Evolutionary conservation across 2,888 invertebrate species (phyloP).

Genomic region (Andrena fulva): DNA sequence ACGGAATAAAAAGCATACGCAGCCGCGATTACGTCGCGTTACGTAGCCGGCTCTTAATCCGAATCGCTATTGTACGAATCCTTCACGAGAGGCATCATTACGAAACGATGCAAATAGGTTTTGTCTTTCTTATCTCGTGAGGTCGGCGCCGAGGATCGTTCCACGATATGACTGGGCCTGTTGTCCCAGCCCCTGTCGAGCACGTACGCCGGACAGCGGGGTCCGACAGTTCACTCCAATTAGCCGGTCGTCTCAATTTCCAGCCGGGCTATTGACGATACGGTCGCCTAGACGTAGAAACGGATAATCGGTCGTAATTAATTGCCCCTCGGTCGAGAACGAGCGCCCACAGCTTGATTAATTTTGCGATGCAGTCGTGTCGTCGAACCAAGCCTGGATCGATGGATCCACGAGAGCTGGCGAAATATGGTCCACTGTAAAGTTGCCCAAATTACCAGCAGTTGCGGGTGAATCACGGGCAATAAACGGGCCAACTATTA

Average conservation of each 20-base stretch:
- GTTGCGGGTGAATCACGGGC: background rate
- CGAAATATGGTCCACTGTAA: too few relatives aligned
- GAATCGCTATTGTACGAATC: background rate
- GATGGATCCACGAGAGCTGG: too few relatives aligned
- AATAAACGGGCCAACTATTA: background rate
- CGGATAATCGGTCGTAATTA: conserved; percentile 56
- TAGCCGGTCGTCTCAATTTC: background rate
- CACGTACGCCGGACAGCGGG: background rate
- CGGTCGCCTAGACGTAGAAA: conserved; percentile 30
- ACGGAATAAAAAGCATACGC: too few relatives aligned
- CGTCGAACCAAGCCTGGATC: conserved; percentile 34
- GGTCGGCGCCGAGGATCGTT: background rate
- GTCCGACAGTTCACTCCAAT: background rate
- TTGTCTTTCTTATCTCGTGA: background rate
- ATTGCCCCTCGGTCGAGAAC: conserved; percentile 24
- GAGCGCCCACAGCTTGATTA: conserved; percentile 35
- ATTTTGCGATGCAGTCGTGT: conserved; percentile 32
- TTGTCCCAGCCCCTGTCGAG: background rate
- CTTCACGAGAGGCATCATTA: background rate
- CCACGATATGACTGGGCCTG: background rate
- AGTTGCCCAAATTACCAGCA: background rate
- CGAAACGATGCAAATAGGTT: background rate
- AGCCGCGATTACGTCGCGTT: too few relatives aligned
- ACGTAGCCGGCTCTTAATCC: background rate
- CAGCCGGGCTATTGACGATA: background rate